phyloP scores from a whole-genome alignment of 1,140 invertebrate species.

The Cotesia chilonis region DNA sequence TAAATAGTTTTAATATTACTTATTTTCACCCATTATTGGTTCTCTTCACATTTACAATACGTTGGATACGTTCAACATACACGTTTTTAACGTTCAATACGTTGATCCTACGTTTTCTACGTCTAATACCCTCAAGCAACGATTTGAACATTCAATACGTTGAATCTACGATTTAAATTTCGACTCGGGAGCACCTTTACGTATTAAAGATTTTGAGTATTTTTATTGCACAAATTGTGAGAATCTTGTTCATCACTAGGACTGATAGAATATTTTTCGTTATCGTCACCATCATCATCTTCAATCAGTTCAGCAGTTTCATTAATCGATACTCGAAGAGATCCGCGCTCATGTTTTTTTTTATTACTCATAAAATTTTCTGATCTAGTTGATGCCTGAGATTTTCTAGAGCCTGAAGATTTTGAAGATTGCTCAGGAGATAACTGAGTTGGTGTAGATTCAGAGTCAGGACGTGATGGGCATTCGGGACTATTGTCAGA shows the following conservation, averaged over 20 bases:
- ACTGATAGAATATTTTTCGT: conserved; percentile 46
- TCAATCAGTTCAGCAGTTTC: conserved; percentile 67
- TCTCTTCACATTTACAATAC: too few relatives aligned
- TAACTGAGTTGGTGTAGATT: conserved; percentile 50
- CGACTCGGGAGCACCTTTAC: neutral
- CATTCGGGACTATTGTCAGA: conserved; percentile 51
- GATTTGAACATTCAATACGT: too few relatives aligned
- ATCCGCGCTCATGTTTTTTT: conserved; percentile 58
- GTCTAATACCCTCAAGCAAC: too few relatives aligned
- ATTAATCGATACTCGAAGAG: conserved; percentile 66
- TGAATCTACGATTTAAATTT: too few relatives aligned
- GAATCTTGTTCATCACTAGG: conserved; percentile 22
- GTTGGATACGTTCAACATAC: too few relatives aligned
- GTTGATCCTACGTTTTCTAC: too few relatives aligned
- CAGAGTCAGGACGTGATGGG: conserved; percentile 53
- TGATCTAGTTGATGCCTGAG: conserved; percentile 40
- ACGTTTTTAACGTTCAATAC: too few relatives aligned
- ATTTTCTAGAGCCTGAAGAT: conserved; percentile 50
- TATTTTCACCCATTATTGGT: too few relatives aligned
- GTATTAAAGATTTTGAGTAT: conserved; percentile 15
- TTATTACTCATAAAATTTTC: conserved; percentile 45
- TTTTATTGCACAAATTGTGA: conserved; percentile 29
- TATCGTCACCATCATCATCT: conserved; percentile 58
- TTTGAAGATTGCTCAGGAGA: conserved; percentile 50
- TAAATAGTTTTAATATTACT: too few relatives aligned